Conservation (phyloP, 2,113 vertebrate species). For the Chionodraco myersi region DNA sequence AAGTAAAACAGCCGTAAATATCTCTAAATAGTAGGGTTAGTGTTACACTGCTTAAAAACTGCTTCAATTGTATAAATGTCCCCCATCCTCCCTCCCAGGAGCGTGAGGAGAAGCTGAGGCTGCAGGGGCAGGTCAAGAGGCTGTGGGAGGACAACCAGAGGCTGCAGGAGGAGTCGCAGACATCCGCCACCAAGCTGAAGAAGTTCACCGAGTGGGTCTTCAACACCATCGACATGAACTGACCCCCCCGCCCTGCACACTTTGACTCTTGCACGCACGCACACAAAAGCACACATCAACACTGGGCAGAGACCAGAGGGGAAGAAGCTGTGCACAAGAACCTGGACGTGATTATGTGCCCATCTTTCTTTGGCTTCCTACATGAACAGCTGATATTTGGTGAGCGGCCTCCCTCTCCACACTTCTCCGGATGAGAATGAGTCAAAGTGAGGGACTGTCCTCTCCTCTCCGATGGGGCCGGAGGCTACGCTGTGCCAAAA, state of each 20-base stretch:
- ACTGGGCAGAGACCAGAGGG: conserved; percentile 20
- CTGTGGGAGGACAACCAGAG: conserved; percentile 97
- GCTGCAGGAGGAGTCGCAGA: conserved; percentile 97
- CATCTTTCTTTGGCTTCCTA: conserved; percentile 31
- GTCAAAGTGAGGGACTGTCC: conserved; percentile 23
- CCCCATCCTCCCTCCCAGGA: conserved; percentile 81
- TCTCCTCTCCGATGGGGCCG: conserved; percentile 4
- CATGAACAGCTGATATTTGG: conserved; percentile 10
- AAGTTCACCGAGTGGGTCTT: conserved; percentile 99
- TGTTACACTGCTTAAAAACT: not conserved
- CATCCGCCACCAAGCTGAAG: conserved; percentile 95
- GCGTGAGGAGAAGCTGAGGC: conserved; percentile 93
- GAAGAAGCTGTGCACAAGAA: conserved; percentile 1
- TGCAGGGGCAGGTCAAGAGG: conserved; percentile 95
- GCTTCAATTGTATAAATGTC: not conserved
- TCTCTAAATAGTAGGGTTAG: no score
- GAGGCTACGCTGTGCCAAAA: conserved; percentile 28
- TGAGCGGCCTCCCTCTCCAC: conserved; percentile 4
- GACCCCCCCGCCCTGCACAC: conserved; percentile 56
- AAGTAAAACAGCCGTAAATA: no score
- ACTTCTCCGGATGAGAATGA: conserved; percentile 47
- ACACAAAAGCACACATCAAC: conserved; percentile 26
- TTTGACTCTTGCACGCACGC: not conserved
- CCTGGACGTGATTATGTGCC: not conserved
- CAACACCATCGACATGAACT: conserved; percentile 99